Conservation (phyloP, 2,797 vertebrate species). For the Lateolabrax maculatus region DNA sequence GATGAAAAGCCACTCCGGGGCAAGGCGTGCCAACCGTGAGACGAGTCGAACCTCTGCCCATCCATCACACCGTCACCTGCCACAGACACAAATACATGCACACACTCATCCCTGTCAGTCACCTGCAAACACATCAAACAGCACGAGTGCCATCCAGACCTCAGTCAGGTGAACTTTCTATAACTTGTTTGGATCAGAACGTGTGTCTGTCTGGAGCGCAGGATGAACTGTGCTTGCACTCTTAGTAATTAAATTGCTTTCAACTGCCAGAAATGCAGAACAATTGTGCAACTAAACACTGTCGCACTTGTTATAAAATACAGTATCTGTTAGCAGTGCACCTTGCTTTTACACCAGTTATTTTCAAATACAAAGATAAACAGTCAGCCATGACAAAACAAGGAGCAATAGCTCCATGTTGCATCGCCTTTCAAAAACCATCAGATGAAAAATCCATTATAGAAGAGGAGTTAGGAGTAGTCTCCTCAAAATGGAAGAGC, state of each 20-base stretch:
- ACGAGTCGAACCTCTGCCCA: conserved; percentile 64
- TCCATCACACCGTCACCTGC: conserved; percentile 31
- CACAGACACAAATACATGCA: conserved; percentile 28
- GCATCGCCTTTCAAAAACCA: not conserved
- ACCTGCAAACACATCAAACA: conserved; percentile 49
- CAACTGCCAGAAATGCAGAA: not conserved
- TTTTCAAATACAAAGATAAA: not conserved
- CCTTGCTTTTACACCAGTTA: not conserved
- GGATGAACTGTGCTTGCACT: conserved; percentile 26
- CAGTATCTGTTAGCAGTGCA: not conserved
- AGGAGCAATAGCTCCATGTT: not conserved
- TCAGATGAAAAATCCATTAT: not conserved
- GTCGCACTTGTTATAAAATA: not conserved
- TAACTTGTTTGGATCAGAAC: conserved; percentile 11
- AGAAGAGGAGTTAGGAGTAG: not conserved
- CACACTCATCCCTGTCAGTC: conserved; percentile 49
- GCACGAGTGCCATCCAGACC: conserved; percentile 21
- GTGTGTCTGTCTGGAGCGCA: conserved; percentile 10
- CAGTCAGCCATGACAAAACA: not conserved
- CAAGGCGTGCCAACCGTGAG: conserved; percentile 61
- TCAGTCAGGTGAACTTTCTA: conserved; percentile 36
- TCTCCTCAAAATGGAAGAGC: not conserved
- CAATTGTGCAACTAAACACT: not conserved
- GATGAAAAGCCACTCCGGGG: conserved; percentile 59
- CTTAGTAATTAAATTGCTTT: not conserved